Conservation (phyloP, 2,888 invertebrate genomes). For the Cryptophagus acutangulus region DNA sequence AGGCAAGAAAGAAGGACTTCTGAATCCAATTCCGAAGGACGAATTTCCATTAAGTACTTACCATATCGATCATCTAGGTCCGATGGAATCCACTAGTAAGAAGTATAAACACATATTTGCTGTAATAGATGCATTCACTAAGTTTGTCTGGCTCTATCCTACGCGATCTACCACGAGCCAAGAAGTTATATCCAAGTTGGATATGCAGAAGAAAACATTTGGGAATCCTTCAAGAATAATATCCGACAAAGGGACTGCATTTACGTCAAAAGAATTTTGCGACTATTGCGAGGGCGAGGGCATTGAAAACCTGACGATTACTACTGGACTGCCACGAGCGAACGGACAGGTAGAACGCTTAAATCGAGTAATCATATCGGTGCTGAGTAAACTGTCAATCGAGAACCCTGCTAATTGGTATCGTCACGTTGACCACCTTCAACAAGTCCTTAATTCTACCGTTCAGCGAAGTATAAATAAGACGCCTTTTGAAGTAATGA, state of each 20-base stretch:
- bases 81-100: slow-evolving; percentile 26
- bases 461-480: slow-evolving; percentile 22
- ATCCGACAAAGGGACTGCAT: slow-evolving; percentile 40
- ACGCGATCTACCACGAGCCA: slow-evolving; percentile 30
- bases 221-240: slow-evolving; percentile 39
- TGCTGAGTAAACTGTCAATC: slow-evolving; percentile 37
- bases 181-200: slow-evolving; percentile 27
- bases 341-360: slow-evolving; percentile 41
- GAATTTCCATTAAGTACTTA: slow-evolving; percentile 26
- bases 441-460: slow-evolving; percentile 22
- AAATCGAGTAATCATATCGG: slow-evolving; percentile 32
- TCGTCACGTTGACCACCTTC: slow-evolving; percentile 23
- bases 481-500: slow-evolving; percentile 28
- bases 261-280: slow-evolving; percentile 36
- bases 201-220: slow-evolving; percentile 33
- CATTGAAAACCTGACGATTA: slow-evolving; percentile 34
- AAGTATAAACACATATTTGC: slow-evolving; percentile 36
- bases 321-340: slow-evolving; percentile 35
- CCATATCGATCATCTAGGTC: slow-evolving; percentile 32
- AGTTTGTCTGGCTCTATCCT: slow-evolving; percentile 36
- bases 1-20: slow-evolving; percentile 25
- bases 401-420: slow-evolving; percentile 36
- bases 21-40: slow-evolving; percentile 26
- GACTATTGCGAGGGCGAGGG: slow-evolving; percentile 37
- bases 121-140: slow-evolving; percentile 34